Conservation (phyloP, 2,797 vertebrate species). For the Anabas testudineus region DNA sequence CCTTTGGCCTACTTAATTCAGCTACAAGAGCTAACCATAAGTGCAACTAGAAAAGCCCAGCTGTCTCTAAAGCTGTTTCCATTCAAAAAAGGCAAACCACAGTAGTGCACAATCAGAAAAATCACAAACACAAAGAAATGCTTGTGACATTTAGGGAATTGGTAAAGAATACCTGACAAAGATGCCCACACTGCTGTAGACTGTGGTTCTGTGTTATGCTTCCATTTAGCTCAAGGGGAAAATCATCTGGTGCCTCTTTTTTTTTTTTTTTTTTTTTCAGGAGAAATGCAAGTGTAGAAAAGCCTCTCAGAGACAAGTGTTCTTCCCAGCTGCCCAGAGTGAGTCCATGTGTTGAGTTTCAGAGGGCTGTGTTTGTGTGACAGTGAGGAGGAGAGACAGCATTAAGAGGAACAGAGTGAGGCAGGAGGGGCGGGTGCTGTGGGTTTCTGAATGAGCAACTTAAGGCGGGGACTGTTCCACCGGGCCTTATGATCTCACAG, state of each 20-base stretch:
- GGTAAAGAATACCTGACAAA: constrained; percentile 70
- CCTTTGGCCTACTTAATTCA: constrained; percentile 85
- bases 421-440: constrained; percentile 29
- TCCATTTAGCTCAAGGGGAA: constrained; percentile 51
- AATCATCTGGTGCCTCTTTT: constrained; percentile 54
- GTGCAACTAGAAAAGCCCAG: constrained; percentile 27
- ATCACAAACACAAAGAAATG: not conserved
- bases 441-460: constrained; percentile 62
- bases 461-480: constrained; percentile 71
- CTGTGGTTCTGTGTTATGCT: constrained; percentile 46
- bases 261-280: too few relatives aligned
- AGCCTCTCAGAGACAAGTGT: constrained; percentile 18
- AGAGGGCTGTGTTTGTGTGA: constrained; percentile 53
- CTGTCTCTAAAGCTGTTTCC: constrained; percentile 7
- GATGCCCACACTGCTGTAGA: constrained; percentile 45
- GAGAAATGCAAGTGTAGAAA: constrained; percentile 33
- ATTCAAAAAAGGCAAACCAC: not conserved
- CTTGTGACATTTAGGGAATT: constrained; percentile 18
- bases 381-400: constrained; percentile 45
- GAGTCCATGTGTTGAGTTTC: constrained; percentile 60
- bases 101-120: not conserved
- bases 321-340: constrained; percentile 44
- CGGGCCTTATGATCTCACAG: constrained; percentile 34
- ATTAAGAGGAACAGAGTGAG: constrained; percentile 10
- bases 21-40: constrained; percentile 39